Evolutionary conservation across 2,113 vertebrate species (phyloP).

Genomic region (Chionomys nivalis): DNA sequence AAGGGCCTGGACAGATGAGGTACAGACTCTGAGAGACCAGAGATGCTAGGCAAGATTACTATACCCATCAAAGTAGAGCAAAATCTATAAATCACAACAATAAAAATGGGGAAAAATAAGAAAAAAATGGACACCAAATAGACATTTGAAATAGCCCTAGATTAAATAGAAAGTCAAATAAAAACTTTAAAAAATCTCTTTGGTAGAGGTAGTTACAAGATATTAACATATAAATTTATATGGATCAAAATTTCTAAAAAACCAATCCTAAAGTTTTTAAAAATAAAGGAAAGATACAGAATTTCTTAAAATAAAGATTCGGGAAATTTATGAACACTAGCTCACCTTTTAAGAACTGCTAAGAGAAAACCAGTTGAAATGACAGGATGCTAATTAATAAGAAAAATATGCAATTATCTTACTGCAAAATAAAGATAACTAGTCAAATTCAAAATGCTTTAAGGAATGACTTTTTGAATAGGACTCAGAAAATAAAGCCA

Average conservation of each 20-base stretch:
- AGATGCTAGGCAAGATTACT: too few relatives aligned
- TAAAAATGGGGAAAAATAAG: background rate
- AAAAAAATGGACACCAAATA: background rate
- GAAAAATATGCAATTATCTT: background rate
- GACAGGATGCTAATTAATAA: background rate
- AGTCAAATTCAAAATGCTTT: background rate
- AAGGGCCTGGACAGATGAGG: too few relatives aligned
- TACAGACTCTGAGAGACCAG: too few relatives aligned
- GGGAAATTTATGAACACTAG: background rate
- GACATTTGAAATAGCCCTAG: background rate
- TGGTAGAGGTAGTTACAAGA: background rate
- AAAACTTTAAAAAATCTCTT: background rate
- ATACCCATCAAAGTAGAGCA: background rate
- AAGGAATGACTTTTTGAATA: background rate
- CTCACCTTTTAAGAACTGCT: background rate
- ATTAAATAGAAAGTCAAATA: background rate
- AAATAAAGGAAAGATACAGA: background rate
- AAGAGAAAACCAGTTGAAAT: background rate
- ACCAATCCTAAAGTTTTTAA: background rate
- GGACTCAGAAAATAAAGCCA: background rate
- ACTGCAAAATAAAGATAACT: background rate
- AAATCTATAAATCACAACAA: background rate
- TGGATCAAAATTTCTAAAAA: background rate
- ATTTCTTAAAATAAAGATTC: background rate
- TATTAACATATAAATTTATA: background rate